These are phyloP conservation scores for Trichomalopsis sarcophagae DNA, from an alignment of 1,140 invertebrate species.

Conservation along the genomic window DNA sequence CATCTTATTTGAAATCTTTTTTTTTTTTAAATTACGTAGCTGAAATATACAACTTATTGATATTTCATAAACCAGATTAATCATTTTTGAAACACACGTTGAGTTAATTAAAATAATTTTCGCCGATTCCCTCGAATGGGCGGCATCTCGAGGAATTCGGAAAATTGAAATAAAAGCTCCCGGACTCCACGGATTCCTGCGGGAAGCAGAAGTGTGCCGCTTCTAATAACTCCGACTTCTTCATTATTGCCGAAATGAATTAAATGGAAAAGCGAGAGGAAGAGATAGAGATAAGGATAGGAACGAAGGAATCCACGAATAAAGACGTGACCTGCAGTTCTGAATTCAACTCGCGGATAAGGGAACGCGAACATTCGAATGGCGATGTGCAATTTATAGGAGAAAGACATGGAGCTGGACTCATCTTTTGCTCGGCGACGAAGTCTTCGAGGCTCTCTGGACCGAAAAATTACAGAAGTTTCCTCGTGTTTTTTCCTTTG, in stretches of 20 bases:
- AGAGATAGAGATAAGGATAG: not conserved
- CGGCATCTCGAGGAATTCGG: not conserved
- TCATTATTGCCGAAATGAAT: slow-evolving; percentile 21
- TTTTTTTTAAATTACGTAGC: too few species aligned
- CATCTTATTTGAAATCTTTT: too few species aligned
- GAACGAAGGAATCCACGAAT: not conserved
- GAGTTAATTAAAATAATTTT: not conserved
- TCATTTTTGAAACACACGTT: too few species aligned
- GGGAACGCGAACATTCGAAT: not conserved
- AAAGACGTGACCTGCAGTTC: slow-evolving; percentile 25
- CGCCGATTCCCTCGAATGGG: too few species aligned
- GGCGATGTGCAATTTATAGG: slow-evolving; percentile 27
- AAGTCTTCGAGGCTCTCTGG: not conserved
- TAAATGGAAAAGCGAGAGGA: slow-evolving; percentile 1
- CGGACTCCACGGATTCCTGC: not conserved
- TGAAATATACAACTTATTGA: too few species aligned
- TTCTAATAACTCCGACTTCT: slow-evolving; percentile 25
- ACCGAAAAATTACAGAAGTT: slow-evolving; percentile 19
- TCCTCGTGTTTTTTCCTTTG: not conserved
- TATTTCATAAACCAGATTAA: too few species aligned
- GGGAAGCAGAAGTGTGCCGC: not conserved
- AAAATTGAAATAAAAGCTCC: not conserved
- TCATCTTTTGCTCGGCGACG: not conserved
- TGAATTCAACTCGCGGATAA: slow-evolving; percentile 27
- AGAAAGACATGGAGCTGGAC: not conserved